Evolutionary conservation across 92 coral and sea anemone genomes (phyloP).

Genomic region (Desmophyllum pertusum): DNA sequence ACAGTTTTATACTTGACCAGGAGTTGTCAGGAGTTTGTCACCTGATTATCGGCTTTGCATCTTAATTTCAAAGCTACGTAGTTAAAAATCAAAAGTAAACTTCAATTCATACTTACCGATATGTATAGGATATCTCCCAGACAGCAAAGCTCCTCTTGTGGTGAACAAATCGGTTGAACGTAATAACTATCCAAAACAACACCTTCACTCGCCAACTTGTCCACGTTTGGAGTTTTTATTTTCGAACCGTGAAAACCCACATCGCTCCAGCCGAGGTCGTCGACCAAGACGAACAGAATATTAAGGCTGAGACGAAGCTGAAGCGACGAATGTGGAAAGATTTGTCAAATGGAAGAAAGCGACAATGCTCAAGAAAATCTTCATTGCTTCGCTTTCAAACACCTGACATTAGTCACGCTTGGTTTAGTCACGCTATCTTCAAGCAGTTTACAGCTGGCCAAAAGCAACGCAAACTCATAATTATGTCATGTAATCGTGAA

Average conservation of each 20-base stretch:
- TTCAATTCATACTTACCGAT: slow-evolving; percentile 38
- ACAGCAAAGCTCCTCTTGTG: slow-evolving; percentile 65
- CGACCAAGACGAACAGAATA: slow-evolving; percentile 35
- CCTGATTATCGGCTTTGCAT: not conserved
- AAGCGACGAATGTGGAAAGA: slow-evolving; percentile 3
- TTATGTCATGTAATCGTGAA: slow-evolving; percentile 9
- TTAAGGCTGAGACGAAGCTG: slow-evolving; percentile 36
- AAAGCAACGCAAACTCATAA: not conserved
- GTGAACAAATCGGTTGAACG: slow-evolving; percentile 75
- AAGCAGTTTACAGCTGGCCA: slow-evolving; percentile 13
- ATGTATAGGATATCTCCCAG: slow-evolving; percentile 79
- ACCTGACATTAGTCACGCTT: not conserved
- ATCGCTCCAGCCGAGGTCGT: slow-evolving; percentile 54
- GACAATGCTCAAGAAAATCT: not conserved
- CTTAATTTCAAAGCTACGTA: not conserved
- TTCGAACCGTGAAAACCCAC: slow-evolving; percentile 16
- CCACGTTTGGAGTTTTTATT: slow-evolving; percentile 9
- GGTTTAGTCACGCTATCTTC: not conserved
- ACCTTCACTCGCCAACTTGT: slow-evolving; percentile 36
- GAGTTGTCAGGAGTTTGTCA: too few species aligned
- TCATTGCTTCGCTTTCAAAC: not conserved
- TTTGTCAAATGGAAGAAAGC: not conserved
- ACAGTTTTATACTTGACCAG: too few species aligned
- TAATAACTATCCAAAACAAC: slow-evolving; percentile 60
- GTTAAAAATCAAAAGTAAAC: not conserved